Conservation (phyloP, 2,888 invertebrate genomes). For the Orthonychiurus folsomi region DNA sequence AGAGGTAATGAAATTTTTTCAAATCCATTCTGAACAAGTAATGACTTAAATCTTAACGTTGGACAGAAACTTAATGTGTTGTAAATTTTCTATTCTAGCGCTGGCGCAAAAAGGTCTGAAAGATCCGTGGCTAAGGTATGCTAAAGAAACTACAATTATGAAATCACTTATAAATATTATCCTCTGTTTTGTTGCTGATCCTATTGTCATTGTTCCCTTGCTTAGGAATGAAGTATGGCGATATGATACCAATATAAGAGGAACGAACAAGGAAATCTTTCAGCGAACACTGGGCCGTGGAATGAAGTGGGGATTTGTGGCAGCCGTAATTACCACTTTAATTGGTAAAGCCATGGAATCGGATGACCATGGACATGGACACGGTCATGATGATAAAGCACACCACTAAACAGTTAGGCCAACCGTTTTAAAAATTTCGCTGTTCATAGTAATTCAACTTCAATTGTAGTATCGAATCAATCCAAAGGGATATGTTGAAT, state of each 20-base stretch:
- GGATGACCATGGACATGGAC: slow-evolving; percentile 47
- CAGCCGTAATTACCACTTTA: slow-evolving; percentile 52
- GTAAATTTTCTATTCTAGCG: too few relatives aligned
- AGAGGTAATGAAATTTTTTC: too few relatives aligned
- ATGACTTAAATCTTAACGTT: too few relatives aligned
- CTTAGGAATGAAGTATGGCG: slow-evolving; percentile 75
- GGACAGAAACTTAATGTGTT: too few relatives aligned
- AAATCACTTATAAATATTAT: too few relatives aligned
- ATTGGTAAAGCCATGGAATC: slow-evolving; percentile 40
- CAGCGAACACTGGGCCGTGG: slow-evolving; percentile 54
- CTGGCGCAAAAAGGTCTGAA: slow-evolving; percentile 62
- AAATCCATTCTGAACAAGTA: too few relatives aligned
- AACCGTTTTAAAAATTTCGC: too few relatives aligned
- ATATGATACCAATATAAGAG: slow-evolving; percentile 46
- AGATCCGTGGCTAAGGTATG: slow-evolving; percentile 77
- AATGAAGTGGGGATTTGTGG: slow-evolving; percentile 54
- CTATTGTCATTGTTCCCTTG: slow-evolving; percentile 14
- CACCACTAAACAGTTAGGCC: slow-evolving; percentile 4
- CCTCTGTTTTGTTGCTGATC: too few relatives aligned
- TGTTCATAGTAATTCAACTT: too few relatives aligned
- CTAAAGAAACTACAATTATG: background rate
- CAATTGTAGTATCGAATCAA: too few relatives aligned
- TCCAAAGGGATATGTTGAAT: too few relatives aligned
- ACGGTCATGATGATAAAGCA: slow-evolving; percentile 37
- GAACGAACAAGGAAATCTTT: slow-evolving; percentile 12